Evolutionary conservation across 2,888 invertebrate species (phyloP).

Genomic region (Suillia variegata): DNA sequence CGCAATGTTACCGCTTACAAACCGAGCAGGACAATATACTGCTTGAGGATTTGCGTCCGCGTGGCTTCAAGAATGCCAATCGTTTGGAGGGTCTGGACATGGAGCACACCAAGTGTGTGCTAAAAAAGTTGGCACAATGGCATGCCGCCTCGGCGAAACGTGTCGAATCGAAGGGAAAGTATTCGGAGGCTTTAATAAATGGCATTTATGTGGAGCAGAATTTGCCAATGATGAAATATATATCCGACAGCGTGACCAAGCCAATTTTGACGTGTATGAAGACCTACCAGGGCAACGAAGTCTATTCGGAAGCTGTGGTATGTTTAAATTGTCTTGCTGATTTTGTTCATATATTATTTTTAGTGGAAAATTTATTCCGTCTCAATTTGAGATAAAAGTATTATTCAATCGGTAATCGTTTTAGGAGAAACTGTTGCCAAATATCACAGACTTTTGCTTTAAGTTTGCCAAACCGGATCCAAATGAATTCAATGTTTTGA

Average conservation of each 20-base stretch:
- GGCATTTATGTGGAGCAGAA: slow-evolving; percentile 28
- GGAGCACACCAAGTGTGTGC: slow-evolving; percentile 37
- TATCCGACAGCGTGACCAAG: slow-evolving; percentile 19
- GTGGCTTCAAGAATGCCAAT: slow-evolving; percentile 41
- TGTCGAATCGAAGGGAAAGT: slow-evolving; percentile 29
- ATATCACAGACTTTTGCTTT: no score
- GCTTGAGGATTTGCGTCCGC: slow-evolving; percentile 39
- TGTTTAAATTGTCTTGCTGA: no score
- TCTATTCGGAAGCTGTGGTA: slow-evolving; percentile 39
- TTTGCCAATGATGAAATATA: slow-evolving; percentile 12
- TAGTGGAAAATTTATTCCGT: no score
- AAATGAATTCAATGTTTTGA: slow-evolving; percentile 44
- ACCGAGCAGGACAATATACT: slow-evolving; percentile 28
- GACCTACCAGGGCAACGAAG: slow-evolving; percentile 27
- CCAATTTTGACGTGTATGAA: slow-evolving; percentile 27
- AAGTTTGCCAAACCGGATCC: slow-evolving; percentile 31
- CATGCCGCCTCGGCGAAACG: slow-evolving; percentile 47
- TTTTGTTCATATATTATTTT: no score
- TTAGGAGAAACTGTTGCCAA: no score
- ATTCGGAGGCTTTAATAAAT: slow-evolving; percentile 9
- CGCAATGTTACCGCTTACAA: slow-evolving; percentile 31
- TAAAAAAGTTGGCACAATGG: slow-evolving; percentile 46
- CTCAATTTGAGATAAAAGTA: no score
- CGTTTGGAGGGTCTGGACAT: slow-evolving; percentile 42
- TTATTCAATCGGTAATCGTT: no score